Percentiles rank a stretch among this genome's conserved stretches.
Evolutionary conservation across 2,113 vertebrate genomes (phyloP).

Genomic region (Zootoca vivipara): DNA sequence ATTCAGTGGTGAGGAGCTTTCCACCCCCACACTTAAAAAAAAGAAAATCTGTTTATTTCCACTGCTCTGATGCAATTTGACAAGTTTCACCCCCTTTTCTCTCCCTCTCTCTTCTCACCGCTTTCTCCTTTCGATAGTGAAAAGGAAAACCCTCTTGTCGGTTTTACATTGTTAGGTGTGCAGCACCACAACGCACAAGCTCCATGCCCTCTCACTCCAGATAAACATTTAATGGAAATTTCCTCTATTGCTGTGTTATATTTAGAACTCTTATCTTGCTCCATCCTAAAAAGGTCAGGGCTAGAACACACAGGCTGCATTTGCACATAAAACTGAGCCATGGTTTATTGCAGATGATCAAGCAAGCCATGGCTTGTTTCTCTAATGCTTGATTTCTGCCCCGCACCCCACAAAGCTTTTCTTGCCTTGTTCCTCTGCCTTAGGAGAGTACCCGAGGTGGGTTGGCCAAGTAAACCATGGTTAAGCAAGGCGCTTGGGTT

Average conservation of each 20-base stretch:
- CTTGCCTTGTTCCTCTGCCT: no score
- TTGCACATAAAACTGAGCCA: no score
- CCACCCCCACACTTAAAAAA: neutral
- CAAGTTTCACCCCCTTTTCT: neutral
- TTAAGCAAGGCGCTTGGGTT: no score
- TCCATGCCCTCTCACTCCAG: neutral
- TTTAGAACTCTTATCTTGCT: neutral
- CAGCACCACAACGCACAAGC: neutral
- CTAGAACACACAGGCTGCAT: neutral
- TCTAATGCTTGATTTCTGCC: no score
- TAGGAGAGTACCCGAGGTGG: no score
- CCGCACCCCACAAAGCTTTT: no score
- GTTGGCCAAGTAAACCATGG: no score
- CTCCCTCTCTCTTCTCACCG: neutral
- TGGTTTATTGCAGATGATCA: no score
- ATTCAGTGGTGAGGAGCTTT: neutral
- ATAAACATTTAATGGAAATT: neutral
- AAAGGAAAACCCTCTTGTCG: neutral
- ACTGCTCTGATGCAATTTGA: neutral
- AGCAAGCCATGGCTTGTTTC: no score
- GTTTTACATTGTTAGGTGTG: neutral
- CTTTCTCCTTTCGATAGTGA: neutral
- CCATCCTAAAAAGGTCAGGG: neutral
- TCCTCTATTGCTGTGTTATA: neutral
- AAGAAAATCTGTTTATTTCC: neutral